Evolutionary conservation across 2,113 vertebrate species (phyloP), one percentile per base, ranked within the genome.

Genomic region (Plotosus lineatus): DNA sequence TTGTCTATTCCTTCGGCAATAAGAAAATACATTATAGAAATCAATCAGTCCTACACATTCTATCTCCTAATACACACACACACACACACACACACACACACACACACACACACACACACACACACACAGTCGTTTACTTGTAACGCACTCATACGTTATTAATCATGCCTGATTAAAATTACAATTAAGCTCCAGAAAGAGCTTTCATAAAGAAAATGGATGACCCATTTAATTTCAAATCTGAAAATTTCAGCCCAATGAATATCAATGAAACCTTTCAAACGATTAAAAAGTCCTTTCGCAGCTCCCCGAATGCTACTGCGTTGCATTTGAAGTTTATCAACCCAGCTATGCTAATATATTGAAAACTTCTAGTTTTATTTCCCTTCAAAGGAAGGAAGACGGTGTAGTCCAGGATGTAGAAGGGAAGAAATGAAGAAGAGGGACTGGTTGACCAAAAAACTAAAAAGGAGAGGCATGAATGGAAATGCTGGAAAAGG

Each of bases 1-100:
- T 82, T 69, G 85, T 79, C 58, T 84, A 69, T 82, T 84, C 83
- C 80, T 77, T 19, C 46, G 68, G 78, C 82, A 82, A 77, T 82
- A 84, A 80, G 66, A 84, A 82, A 84, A 86, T 75, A 74, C 73
- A 82, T 86, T 80, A 82, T 56, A 63, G 51, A 36, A 82, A 82
- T 86, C 83, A 82, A 86, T 86, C 44, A 44, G 44, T 84, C 8
- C 14, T 53, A 75, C 77, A 82, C 82, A 80, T 74, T 84, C 69
- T 68, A 79, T 82, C 80, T 55, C 21, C 40, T 65, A 36, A 73
- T 23, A 50, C 63, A 80, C 77, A 8, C 38, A 2, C 28, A n/a
- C 26, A 58, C 56, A 36, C 51, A 63, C 56, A n/a, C 71, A 17
- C 11, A 58, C 1, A 14, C 56, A 36, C 51, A 63, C 56, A n/a